phyloP scores from a whole-genome alignment of 2,888 invertebrate genomes.

The Epinotia nisella region DNA sequence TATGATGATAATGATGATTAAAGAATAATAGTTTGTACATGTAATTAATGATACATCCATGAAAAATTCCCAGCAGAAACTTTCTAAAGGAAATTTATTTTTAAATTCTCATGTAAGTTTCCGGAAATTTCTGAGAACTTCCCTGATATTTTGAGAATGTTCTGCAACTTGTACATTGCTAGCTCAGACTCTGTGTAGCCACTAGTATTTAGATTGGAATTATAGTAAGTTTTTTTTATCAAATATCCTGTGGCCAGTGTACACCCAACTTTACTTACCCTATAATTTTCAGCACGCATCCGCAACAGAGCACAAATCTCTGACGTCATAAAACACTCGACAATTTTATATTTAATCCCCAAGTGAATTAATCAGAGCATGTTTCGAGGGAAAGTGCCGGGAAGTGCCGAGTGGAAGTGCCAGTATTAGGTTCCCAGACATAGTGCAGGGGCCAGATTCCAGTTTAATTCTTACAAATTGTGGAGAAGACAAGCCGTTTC shows the following conservation, averaged over 20 bases:
- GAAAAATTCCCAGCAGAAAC: no score
- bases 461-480: constrained; percentile 58
- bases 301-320: constrained; percentile 4
- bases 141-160: no score
- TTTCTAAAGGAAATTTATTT: no score
- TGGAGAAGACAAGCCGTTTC: constrained; percentile 51
- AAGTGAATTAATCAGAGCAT: constrained; percentile 40
- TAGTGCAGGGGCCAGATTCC: constrained; percentile 45
- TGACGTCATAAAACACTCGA: constrained; percentile 27
- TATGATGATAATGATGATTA: no score
- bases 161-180: no score
- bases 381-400: constrained; percentile 28
- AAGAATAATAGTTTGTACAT: no score
- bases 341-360: constrained; percentile 22
- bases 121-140: no score
- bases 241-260: neutral
- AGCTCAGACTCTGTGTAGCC: no score
- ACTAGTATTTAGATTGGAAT: no score
- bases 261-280: neutral
- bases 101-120: no score
- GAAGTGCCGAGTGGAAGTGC: constrained; percentile 16
- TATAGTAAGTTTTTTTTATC: no score
- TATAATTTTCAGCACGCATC: constrained; percentile 18
- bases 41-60: no score
- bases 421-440: constrained; percentile 44